A percentile compares a stretch with the other conserved stretches of the same genome.
Conservation (phyloP, 2,888 invertebrate genomes). For the Heliconius sara region DNA sequence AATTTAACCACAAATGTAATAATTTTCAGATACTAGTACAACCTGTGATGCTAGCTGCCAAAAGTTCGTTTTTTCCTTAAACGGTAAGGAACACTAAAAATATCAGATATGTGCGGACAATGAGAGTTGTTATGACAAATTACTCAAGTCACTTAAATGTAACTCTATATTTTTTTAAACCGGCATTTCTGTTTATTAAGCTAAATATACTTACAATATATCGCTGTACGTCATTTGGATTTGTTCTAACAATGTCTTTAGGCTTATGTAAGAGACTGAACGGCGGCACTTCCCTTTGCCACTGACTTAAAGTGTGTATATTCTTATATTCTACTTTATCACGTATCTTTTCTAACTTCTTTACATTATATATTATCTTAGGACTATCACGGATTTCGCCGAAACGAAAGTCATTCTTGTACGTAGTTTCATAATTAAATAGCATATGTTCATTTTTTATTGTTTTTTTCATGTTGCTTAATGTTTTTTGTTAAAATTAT, state of each 20-base stretch:
- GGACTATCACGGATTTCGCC: conserved; percentile 40
- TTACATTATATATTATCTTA: conserved; percentile 50
- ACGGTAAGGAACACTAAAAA: too few species aligned
- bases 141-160: neutral
- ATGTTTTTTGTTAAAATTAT: neutral
- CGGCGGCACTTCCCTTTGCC: conserved; percentile 51
- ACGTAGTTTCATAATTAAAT: conserved; percentile 52
- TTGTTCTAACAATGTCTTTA: conserved; percentile 53
- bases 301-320: conserved; percentile 53
- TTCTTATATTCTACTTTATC: conserved; percentile 50
- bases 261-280: conserved; percentile 52
- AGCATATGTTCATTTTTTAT: conserved; percentile 44
- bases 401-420: conserved; percentile 49
- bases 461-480: conserved; percentile 36
- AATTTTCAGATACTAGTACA: too few species aligned
- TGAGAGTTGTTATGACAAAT: too few species aligned
- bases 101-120: too few species aligned
- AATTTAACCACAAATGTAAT: too few species aligned
- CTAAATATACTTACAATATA: conserved; percentile 48
- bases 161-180: neutral
- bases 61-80: too few species aligned
- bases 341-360: conserved; percentile 35
- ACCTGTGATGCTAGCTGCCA: too few species aligned
- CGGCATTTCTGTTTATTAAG: neutral
- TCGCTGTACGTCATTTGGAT: conserved; percentile 53